phyloP scores from a whole-genome alignment of 2,888 invertebrate genomes.

The Amphimallon solstitiale region DNA sequence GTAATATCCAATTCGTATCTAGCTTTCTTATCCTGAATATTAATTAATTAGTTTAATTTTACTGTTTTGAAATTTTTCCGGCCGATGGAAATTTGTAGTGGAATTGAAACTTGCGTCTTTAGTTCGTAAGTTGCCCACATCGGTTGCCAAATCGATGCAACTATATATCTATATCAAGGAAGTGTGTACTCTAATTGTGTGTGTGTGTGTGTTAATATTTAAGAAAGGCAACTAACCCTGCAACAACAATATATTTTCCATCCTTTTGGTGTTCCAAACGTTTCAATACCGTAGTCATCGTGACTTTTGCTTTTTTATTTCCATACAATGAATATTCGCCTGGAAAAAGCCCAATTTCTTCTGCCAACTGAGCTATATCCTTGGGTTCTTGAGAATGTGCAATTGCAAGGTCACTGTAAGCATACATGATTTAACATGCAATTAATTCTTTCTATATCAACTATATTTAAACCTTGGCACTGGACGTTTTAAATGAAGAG shows the following conservation, averaged over 20 bases:
- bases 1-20: too few relatives aligned
- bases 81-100: too few relatives aligned
- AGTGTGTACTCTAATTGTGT: too few relatives aligned
- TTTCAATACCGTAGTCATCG: slow-evolving; percentile 77
- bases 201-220: too few relatives aligned
- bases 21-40: too few relatives aligned
- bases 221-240: too few relatives aligned
- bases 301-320: slow-evolving; percentile 93
- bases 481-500: slow-evolving; percentile 72
- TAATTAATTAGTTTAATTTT: too few relatives aligned
- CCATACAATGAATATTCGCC: slow-evolving; percentile 92
- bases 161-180: too few relatives aligned
- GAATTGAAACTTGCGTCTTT: too few relatives aligned
- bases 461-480: slow-evolving; percentile 79
- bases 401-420: slow-evolving; percentile 84
- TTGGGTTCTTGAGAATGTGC: slow-evolving; percentile 91
- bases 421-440: slow-evolving; percentile 40
- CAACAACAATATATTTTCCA: slow-evolving; percentile 95
- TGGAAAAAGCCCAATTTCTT: slow-evolving; percentile 84
- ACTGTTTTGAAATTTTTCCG: too few relatives aligned
- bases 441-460: slow-evolving; percentile 53
- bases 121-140: too few relatives aligned
- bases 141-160: too few relatives aligned
- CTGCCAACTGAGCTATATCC: slow-evolving; percentile 78
- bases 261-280: slow-evolving; percentile 74